Evolutionary conservation across 2,113 vertebrate genomes (phyloP), one percentile per base, ranked within the genome.

Genomic region (Rhinopomastus cyanomelas): DNA sequence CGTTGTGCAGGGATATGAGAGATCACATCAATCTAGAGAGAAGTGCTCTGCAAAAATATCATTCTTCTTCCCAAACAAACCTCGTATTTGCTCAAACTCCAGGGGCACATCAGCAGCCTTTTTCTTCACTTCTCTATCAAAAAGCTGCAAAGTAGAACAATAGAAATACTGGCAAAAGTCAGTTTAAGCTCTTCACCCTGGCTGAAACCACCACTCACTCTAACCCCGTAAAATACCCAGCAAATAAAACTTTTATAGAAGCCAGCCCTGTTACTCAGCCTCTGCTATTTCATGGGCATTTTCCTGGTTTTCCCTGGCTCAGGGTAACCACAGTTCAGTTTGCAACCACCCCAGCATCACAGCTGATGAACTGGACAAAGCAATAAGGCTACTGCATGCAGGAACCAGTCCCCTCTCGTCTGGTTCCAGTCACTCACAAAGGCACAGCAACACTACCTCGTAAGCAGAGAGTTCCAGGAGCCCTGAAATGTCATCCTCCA

Each of bases 61-160:
- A 3, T 96, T 96, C 2, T 88, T 97, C 77, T 95, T 98, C 84
- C 98, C 97, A 42, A 99, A 97, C 57, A 99, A 94, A 42, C 98
- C 97, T 22, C 85, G 96, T 3, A 98, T 94, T 4, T 90, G 97
- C 76, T 98, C 97, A 87, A 98, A 99, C 96, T 99, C 99, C 95
- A 99, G 92, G 0, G 99, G 98, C 27, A 98, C 80, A 0, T 66
- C 92, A 10, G 94, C 91, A 8, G 36, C 81, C 51, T 96, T 96
- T 22, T 95, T 97, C 95, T 98, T 98, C 89, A 99, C 89, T 85
- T 99, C 98, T 83, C 68, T 96, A 77, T 99, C 98, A 92, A 99
- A 99, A 72, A 99, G 95, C 99, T 99, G 93, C 15, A 78, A 88
- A 37, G 80, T 7, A 66, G 79, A 57, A 65, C 77, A n/a, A 14